Evolutionary conservation across 2,113 vertebrate genomes (phyloP).

Genomic region (Pycnonotus jocosus): DNA sequence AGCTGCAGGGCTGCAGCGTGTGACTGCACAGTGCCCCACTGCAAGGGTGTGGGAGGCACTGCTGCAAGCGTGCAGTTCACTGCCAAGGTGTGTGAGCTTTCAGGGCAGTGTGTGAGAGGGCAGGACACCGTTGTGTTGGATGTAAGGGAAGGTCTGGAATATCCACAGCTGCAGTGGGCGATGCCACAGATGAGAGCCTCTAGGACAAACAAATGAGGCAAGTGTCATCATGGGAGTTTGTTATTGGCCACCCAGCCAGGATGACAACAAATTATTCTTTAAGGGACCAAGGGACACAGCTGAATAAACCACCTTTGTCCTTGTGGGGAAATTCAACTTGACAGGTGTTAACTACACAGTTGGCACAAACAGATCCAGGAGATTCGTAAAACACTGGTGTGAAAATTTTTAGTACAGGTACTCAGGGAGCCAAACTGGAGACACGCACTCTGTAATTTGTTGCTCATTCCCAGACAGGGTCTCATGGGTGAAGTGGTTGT

Average conservation of each 20-base stretch:
- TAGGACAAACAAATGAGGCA: background rate
- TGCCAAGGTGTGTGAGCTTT: no score
- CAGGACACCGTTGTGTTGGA: background rate
- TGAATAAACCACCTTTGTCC: background rate
- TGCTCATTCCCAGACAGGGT: background rate
- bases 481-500: background rate
- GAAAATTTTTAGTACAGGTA: background rate
- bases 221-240: background rate
- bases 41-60: no score
- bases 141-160: background rate
- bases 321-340: background rate
- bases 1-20: background rate
- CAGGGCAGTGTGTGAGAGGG: background rate
- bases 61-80: background rate
- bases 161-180: background rate
- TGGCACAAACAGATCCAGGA: background rate
- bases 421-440: background rate
- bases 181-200: background rate
- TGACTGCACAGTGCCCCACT: background rate
- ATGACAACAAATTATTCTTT: background rate
- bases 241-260: background rate
- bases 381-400: background rate
- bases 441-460: background rate
- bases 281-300: background rate
- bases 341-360: background rate